Conservation (phyloP, 1,140 invertebrate species). For the Leptinotarsa undecemlineata region DNA sequence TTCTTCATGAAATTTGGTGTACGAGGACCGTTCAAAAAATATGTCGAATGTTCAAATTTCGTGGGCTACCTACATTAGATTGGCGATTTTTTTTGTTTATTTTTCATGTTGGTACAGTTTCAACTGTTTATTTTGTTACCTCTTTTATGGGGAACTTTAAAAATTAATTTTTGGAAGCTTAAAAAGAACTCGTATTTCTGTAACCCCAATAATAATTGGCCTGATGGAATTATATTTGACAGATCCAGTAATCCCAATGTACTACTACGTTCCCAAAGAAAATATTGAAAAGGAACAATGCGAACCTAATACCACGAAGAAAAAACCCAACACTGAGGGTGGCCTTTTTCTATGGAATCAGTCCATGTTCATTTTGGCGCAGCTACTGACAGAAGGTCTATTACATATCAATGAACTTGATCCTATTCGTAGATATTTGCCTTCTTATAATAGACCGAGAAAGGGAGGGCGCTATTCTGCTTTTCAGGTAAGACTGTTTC, state of each 20-base stretch:
- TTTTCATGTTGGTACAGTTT: too few relatives aligned
- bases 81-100: too few relatives aligned
- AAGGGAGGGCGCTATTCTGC: slow-evolving; percentile 92
- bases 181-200: not conserved
- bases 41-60: too few relatives aligned
- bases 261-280: slow-evolving; percentile 88
- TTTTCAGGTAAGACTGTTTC: slow-evolving; percentile 78
- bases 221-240: not conserved
- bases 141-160: too few relatives aligned
- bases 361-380: slow-evolving; percentile 90
- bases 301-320: slow-evolving; percentile 71
- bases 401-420: slow-evolving; percentile 95
- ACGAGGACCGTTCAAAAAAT: too few relatives aligned
- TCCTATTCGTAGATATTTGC: slow-evolving; percentile 91
- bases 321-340: slow-evolving; percentile 64
- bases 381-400: slow-evolving; percentile 84
- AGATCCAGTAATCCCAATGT: slow-evolving; percentile 83
- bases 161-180: too few relatives aligned
- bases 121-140: too few relatives aligned
- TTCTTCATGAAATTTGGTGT: too few relatives aligned
- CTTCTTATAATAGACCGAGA: slow-evolving; percentile 91
- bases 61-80: too few relatives aligned
- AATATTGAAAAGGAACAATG: slow-evolving; percentile 73
- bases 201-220: not conserved
- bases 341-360: slow-evolving; percentile 87